A percentile compares a stretch with the other conserved stretches of the same genome.
phyloP scores from a whole-genome alignment of 2,113 vertebrate species.

The Myrmecophaga tridactyla region DNA sequence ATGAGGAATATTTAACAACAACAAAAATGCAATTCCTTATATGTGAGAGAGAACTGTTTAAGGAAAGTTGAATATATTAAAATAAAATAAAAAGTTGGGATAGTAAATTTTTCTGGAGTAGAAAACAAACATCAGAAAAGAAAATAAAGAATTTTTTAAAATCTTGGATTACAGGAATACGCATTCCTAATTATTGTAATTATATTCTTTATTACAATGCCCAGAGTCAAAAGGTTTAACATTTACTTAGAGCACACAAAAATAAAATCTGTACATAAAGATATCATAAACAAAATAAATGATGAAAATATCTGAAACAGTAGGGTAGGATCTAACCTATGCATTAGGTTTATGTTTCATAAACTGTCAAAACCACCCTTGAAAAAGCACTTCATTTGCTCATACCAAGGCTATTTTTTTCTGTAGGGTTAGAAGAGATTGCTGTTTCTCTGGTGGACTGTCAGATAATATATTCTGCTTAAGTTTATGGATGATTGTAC shows the following conservation, averaged over 20 bases:
- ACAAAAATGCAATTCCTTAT: background rate
- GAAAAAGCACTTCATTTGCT: background rate
- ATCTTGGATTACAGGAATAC: background rate
- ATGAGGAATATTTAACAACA: background rate
- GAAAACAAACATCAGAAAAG: background rate
- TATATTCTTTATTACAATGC: too few relatives aligned
- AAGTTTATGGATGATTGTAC: background rate
- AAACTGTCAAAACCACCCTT: background rate
- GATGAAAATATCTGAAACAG: background rate
- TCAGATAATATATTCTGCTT: background rate
- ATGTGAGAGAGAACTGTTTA: background rate
- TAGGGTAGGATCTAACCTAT: background rate
- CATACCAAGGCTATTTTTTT: background rate
- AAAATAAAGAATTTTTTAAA: background rate
- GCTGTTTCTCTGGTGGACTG: background rate
- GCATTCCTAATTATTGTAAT: background rate
- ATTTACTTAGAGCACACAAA: background rate
- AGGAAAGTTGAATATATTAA: background rate
- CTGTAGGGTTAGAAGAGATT: background rate
- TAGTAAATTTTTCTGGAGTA: background rate
- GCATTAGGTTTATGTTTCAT: background rate
- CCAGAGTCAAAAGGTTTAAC: background rate
- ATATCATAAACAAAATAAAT: constrained; percentile 9
- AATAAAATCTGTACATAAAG: background rate
- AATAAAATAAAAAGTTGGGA: background rate